Conservation (phyloP, 2,113 vertebrate genomes). For the Acinonyx jubatus region DNA sequence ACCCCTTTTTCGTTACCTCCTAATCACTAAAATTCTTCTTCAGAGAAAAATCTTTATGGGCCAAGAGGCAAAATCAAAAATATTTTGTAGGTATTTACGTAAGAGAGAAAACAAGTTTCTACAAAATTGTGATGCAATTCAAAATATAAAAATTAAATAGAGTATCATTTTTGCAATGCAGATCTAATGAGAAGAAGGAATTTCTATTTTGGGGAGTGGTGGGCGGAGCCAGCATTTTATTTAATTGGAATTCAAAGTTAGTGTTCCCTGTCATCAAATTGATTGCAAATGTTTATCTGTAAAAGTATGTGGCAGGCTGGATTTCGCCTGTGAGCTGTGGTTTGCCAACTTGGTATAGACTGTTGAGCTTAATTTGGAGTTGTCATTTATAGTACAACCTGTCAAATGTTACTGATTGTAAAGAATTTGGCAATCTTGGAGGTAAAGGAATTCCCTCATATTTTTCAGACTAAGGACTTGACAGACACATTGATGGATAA, state of each 20-base stretch:
- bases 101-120: not conserved
- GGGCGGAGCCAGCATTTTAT: not conserved
- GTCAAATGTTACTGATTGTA: not conserved
- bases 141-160: constrained; percentile 39
- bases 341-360: not conserved
- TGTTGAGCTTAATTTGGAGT: constrained; percentile 34
- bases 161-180: not conserved
- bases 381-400: constrained; percentile 11
- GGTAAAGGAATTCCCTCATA: constrained; percentile 49
- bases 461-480: constrained; percentile 95
- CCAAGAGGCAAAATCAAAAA: not conserved
- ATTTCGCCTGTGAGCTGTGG: not conserved
- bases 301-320: not conserved
- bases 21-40: not conserved
- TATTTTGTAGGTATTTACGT: not conserved
- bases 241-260: constrained; percentile 27
- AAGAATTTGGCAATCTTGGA: constrained; percentile 38
- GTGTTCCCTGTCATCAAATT: not conserved
- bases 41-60: not conserved
- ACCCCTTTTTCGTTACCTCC: not conserved
- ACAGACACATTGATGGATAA: constrained; percentile 95
- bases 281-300: not conserved
- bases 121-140: constrained; percentile 45
- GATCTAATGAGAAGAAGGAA: not conserved
- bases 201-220: not conserved